These are phyloP conservation scores for Whitmania pigra DNA, from an alignment of 1,140 invertebrate species.

Conservation along the genomic window DNA sequence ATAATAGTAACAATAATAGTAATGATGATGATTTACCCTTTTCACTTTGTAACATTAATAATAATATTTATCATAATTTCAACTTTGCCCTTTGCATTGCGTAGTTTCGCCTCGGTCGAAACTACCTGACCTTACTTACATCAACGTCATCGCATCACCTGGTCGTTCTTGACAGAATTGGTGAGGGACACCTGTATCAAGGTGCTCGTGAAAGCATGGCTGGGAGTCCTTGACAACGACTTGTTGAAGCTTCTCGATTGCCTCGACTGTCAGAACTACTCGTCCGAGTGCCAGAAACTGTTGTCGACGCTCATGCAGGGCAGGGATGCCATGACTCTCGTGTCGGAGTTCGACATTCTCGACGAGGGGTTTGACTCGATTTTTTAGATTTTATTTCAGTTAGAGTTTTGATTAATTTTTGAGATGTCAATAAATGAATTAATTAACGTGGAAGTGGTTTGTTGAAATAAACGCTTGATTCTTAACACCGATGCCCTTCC, in stretches of 20 bases:
- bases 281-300: constrained; percentile 39
- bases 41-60: too few relatives aligned
- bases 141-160: constrained; percentile 14
- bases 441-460: too few relatives aligned
- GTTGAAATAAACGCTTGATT: too few relatives aligned
- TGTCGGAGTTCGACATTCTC: constrained; percentile 39
- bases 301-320: constrained; percentile 44
- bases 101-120: too few relatives aligned
- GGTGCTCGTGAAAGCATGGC: constrained; percentile 51
- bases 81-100: too few relatives aligned
- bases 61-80: too few relatives aligned
- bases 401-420: too few relatives aligned
- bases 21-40: background rate
- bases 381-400: background rate
- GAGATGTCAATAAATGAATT: too few relatives aligned
- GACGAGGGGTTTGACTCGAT: constrained; percentile 37
- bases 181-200: constrained; percentile 35
- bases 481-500: too few relatives aligned
- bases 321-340: constrained; percentile 30
- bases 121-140: too few relatives aligned
- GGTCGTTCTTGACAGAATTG: constrained; percentile 31
- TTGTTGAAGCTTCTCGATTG: constrained; percentile 51
- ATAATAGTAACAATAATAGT: too few relatives aligned
- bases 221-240: constrained; percentile 50
- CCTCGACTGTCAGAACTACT: constrained; percentile 50